A percentile compares a stretch with the other conserved stretches of the same genome.
Conservation (phyloP, 2,888 invertebrate species). For the Drosophila maculinotata region DNA sequence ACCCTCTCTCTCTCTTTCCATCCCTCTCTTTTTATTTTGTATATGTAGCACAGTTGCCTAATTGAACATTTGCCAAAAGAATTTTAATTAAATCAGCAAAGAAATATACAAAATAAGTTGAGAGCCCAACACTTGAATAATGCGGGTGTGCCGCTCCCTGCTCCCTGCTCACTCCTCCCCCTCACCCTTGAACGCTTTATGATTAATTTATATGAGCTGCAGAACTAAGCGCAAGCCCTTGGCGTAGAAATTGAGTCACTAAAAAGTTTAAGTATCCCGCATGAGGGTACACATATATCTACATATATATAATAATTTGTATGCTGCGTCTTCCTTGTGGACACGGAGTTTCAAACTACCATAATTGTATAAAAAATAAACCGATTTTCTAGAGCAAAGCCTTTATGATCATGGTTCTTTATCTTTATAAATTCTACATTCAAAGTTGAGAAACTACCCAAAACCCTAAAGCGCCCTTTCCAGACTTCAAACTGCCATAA, state of each 20-base stretch:
- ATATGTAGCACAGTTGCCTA: slow-evolving; percentile 16
- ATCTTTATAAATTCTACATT: too few relatives aligned
- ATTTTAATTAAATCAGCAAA: slow-evolving; percentile 73
- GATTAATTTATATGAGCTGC: slow-evolving; percentile 5
- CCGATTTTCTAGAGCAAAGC: too few relatives aligned
- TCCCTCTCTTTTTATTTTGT: slow-evolving; percentile 6
- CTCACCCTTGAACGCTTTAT: too few relatives aligned
- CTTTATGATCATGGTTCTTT: too few relatives aligned
- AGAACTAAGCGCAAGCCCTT: too few relatives aligned
- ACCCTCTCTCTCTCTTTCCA: neutral
- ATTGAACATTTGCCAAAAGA: slow-evolving; percentile 74
- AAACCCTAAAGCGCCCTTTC: too few relatives aligned
- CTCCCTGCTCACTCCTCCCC: neutral
- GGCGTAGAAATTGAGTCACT: slow-evolving; percentile 7
- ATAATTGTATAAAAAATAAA: neutral
- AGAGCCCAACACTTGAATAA: neutral
- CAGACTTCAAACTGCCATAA: too few relatives aligned
- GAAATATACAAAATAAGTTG: slow-evolving; percentile 19
- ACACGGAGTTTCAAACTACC: neutral
- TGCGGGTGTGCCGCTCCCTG: slow-evolving; percentile 23
- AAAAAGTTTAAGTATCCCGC: slow-evolving; percentile 9
- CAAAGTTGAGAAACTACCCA: too few relatives aligned
- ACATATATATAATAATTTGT: too few relatives aligned
- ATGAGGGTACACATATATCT: slow-evolving; percentile 11
- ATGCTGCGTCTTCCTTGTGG: neutral